Conservation (phyloP, 2,888 invertebrate genomes). For the Agrotis puta region DNA sequence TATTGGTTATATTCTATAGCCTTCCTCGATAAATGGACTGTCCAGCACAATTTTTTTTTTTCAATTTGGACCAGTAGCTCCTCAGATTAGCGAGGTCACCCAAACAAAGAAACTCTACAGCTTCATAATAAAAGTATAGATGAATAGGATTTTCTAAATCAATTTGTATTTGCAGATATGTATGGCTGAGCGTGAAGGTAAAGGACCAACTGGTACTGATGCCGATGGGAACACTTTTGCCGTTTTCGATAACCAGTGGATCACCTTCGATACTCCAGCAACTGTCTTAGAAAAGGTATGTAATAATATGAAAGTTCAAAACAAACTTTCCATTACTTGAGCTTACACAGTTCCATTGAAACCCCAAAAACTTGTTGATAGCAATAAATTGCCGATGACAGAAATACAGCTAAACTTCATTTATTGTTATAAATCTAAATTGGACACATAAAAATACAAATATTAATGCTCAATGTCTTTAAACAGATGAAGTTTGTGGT, state of each 20-base stretch:
- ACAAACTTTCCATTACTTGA: background rate
- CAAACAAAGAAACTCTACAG: no score
- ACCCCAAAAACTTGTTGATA: background rate
- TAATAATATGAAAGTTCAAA: background rate
- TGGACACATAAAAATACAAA: background rate
- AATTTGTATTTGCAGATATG: conserved; percentile 84
- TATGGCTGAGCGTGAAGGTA: conserved; percentile 90
- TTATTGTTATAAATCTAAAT: no score
- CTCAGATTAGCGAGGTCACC: no score
- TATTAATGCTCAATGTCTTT: conserved; percentile 1
- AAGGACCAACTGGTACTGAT: conserved; percentile 90
- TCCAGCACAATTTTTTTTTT: no score
- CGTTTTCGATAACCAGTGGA: conserved; percentile 94
- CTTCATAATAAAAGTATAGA: no score
- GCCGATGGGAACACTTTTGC: conserved; percentile 93
- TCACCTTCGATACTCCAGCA: conserved; percentile 94
- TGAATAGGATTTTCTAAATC: background rate
- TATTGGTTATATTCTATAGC: no score
- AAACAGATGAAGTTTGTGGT: conserved; percentile 92
- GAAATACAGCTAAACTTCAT: no score
- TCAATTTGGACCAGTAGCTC: no score
- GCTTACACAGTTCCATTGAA: background rate
- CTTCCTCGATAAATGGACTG: no score
- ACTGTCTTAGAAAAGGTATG: conserved; percentile 93
- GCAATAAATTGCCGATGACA: background rate